Evolutionary conservation across 2,797 vertebrate species (phyloP).

Genomic region (Vultur gryphus): DNA sequence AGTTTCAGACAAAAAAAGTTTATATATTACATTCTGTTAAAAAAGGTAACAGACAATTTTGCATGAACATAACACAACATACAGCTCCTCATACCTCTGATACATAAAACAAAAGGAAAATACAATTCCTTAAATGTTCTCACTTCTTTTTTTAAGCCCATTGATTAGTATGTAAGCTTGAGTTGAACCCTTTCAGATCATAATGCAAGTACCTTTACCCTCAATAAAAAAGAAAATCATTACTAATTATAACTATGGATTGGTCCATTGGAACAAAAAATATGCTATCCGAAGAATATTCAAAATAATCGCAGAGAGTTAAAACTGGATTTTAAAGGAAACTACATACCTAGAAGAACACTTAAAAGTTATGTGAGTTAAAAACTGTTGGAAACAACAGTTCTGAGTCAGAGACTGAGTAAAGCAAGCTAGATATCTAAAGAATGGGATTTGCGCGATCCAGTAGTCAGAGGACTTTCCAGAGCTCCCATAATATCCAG

Average conservation of each 20-base stretch:
- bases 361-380: background rate
- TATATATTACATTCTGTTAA: background rate
- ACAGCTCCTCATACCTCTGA: background rate
- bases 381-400: background rate
- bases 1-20: background rate
- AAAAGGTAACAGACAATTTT: background rate
- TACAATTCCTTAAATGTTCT: background rate
- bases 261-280: background rate
- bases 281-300: background rate
- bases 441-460: background rate
- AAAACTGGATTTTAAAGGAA: background rate
- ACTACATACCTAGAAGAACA: background rate
- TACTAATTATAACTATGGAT: background rate
- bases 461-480: background rate
- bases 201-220: background rate
- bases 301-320: background rate
- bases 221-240: background rate
- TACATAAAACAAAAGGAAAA: background rate
- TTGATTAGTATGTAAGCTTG: background rate
- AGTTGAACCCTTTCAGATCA: background rate
- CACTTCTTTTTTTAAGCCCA: background rate
- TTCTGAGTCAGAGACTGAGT: background rate
- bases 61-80: background rate
- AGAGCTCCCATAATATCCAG: background rate
- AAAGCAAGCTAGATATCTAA: background rate